Conservation (phyloP, 2,113 vertebrate species). For the Oreocharis arfaki region DNA sequence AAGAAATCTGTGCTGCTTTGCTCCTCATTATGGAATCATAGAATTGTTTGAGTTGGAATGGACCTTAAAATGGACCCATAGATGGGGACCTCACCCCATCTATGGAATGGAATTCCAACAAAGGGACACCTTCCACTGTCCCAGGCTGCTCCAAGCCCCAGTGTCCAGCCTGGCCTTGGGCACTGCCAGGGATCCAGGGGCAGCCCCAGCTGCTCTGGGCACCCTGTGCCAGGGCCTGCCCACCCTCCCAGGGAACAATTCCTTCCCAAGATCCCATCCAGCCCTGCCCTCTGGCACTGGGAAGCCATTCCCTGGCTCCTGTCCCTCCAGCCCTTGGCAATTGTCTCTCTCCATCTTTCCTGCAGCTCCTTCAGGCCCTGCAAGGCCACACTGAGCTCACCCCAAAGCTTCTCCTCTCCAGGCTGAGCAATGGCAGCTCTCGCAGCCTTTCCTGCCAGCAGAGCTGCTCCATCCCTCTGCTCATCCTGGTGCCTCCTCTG, state of each 20-base stretch:
- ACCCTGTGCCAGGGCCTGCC: neutral
- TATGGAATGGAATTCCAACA: neutral
- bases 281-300: neutral
- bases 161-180: accelerated
- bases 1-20: neutral
- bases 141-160: neutral
- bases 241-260: neutral
- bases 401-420: neutral
- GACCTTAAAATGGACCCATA: too few relatives aligned
- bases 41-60: neutral
- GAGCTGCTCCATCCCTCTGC: neutral
- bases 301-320: neutral
- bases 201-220: neutral
- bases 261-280: accelerated
- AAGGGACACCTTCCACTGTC: neutral
- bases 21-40: neutral
- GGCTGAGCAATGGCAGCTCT: neutral
- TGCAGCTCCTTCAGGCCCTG: neutral
- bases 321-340: neutral
- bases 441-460: neutral
- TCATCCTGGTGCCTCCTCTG: neutral
- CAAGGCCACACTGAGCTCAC: neutral
- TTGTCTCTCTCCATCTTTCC: neutral
- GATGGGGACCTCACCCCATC: too few relatives aligned
- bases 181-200: neutral